Percentiles rank a stretch among this genome's conserved stretches.
These are phyloP conservation scores for Dinomys branickii DNA, from an alignment of 2,113 vertebrate genomes.

Conservation along the genomic window DNA sequence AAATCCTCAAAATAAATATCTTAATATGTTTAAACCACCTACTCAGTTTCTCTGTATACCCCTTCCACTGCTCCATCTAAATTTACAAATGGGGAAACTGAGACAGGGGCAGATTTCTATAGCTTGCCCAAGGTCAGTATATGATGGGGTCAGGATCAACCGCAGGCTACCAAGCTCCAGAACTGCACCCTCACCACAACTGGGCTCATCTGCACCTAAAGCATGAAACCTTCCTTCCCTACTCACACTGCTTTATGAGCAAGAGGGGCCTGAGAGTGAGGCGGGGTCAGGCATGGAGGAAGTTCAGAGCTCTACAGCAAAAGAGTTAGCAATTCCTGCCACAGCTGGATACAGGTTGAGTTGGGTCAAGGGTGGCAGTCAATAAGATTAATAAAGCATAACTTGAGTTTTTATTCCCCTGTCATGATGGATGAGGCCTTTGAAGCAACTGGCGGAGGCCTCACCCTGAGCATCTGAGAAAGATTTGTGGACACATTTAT, in stretches of 20 bases:
- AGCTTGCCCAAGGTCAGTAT: neutral
- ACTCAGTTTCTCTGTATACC: neutral
- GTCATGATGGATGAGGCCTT: constrained; percentile 67
- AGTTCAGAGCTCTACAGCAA: neutral
- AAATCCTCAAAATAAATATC: neutral
- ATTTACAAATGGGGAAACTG: neutral
- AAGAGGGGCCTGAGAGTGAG: neutral
- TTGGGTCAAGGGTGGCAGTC: constrained; percentile 54
- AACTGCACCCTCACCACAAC: no score
- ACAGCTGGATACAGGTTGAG: neutral
- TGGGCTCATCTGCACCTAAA: neutral
- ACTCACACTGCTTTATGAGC: neutral
- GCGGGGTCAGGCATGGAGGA: no score
- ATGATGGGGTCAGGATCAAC: neutral
- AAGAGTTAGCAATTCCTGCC: neutral
- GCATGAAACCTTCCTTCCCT: neutral
- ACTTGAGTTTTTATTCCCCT: constrained; percentile 44
- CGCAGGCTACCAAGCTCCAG: neutral
- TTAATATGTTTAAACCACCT: neutral
- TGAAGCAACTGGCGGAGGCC: constrained; percentile 55
- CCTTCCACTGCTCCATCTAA: neutral
- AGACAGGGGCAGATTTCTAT: neutral
- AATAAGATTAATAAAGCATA: constrained; percentile 40
- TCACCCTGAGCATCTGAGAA: constrained; percentile 56
- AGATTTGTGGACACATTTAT: constrained; percentile 67